phyloP scores from a whole-genome alignment of 2,113 vertebrate species.

The Onychostruthus taczanowskii region DNA sequence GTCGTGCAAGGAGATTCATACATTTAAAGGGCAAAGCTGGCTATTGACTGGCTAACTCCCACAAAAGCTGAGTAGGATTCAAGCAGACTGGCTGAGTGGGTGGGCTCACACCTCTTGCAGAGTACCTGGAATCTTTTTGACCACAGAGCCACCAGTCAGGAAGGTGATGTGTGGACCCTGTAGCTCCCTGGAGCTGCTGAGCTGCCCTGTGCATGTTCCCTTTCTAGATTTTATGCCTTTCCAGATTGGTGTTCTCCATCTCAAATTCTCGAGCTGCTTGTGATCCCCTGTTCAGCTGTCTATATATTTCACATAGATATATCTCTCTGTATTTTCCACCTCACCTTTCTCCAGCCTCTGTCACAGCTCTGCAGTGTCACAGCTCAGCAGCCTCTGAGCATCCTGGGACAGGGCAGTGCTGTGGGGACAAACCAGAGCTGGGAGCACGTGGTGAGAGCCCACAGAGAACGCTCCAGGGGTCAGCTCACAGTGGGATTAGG shows the following conservation, averaged over 20 bases:
- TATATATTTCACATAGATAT: background rate
- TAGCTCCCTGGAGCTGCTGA: background rate
- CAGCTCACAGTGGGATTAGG: background rate
- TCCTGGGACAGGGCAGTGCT: background rate
- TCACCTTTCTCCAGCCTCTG: background rate
- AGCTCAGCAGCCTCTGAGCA: background rate
- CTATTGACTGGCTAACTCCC: background rate
- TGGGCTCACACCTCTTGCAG: background rate
- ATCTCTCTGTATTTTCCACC: background rate
- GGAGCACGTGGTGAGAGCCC: background rate
- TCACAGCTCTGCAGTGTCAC: background rate
- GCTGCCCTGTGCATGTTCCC: background rate
- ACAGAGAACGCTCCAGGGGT: accelerated
- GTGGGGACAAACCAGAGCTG: background rate
- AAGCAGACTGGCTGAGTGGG: background rate
- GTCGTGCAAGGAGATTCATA: accelerated
- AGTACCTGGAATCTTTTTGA: background rate
- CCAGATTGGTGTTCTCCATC: background rate
- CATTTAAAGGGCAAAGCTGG: background rate
- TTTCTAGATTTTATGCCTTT: background rate
- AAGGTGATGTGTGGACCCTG: background rate
- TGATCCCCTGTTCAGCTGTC: background rate
- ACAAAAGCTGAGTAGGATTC: background rate
- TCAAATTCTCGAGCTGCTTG: accelerated
- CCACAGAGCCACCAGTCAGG: background rate